These are phyloP conservation scores for Danionella cerebrum DNA, from an alignment of 2,113 vertebrate genomes.

Conservation along the genomic window DNA sequence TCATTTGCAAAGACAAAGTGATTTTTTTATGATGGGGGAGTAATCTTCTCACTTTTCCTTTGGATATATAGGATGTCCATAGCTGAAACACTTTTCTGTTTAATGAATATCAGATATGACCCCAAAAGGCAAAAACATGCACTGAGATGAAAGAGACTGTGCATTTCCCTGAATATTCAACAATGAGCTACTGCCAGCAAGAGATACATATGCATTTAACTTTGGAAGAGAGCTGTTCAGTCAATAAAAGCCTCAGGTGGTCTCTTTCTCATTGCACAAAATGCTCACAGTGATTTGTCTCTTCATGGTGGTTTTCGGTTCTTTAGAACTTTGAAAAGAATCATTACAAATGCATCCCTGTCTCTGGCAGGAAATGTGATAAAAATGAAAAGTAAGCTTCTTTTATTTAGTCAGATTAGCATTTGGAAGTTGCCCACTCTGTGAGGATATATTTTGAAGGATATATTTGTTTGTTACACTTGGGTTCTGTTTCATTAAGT, in stretches of 20 bases:
- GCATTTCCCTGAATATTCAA: neutral
- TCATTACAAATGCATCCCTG: slow-evolving; percentile 16
- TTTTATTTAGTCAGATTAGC: slow-evolving; percentile 40
- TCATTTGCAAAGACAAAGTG: slow-evolving; percentile 36
- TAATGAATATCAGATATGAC: neutral
- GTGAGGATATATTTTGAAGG: neutral
- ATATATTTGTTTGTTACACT: neutral
- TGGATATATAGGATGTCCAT: neutral
- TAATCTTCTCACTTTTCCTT: slow-evolving; percentile 2
- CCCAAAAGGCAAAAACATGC: neutral
- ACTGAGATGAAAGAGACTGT: neutral
- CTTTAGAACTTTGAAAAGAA: slow-evolving; percentile 31
- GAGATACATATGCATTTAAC: neutral
- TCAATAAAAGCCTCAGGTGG: neutral
- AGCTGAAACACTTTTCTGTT: slow-evolving; percentile 6
- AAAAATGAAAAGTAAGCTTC: slow-evolving; percentile 34
- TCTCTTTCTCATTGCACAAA: slow-evolving; percentile 1
- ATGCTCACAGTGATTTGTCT: slow-evolving; percentile 15
- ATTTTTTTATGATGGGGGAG: slow-evolving; percentile 7
- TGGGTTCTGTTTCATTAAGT: neutral
- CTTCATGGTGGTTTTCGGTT: slow-evolving; percentile 15
- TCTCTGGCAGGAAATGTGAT: slow-evolving; percentile 50
- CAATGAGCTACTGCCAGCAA: neutral
- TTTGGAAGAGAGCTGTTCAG: neutral
- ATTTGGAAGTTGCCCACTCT: slow-evolving; percentile 6